A percentile compares a stretch with the other conserved stretches of the same genome.
Conservation (phyloP, 2,888 invertebrate species). For the Agriopis aurantiaria region DNA sequence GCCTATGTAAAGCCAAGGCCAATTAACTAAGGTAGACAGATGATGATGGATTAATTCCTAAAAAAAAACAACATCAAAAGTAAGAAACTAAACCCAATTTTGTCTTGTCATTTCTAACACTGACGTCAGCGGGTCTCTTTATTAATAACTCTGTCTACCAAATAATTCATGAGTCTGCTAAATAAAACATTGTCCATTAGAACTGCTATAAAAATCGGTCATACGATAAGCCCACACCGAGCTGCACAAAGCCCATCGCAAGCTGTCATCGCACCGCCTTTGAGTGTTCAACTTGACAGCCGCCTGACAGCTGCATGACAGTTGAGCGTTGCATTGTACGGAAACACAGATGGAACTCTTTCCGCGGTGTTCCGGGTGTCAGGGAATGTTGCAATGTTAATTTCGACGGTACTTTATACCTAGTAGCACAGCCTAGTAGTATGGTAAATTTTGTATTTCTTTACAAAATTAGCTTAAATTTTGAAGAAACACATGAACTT, state of each 20-base stretch:
- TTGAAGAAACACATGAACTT: no score
- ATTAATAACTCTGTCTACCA: neutral
- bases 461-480: neutral
- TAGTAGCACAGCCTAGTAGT: neutral
- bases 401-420: neutral
- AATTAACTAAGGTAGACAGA: no score
- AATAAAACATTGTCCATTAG: neutral
- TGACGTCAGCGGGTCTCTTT: neutral
- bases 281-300: conserved; percentile 24
- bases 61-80: no score
- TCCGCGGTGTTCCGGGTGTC: neutral
- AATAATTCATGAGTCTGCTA: neutral
- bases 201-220: conserved; percentile 8
- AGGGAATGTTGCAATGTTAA: neutral
- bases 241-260: conserved; percentile 13
- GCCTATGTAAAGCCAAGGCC: no score
- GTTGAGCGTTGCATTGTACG: conserved; percentile 8
- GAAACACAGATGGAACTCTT: neutral
- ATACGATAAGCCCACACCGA: neutral
- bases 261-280: conserved; percentile 21
- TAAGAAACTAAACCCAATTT: no score
- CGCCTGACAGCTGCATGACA: conserved; percentile 10
- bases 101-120: no score
- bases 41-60: no score
- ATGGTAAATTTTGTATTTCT: neutral